Base-by-base conservation (phyloP, 2,113 vertebrate genomes). In the Tauraco erythrolophus region DNA sequence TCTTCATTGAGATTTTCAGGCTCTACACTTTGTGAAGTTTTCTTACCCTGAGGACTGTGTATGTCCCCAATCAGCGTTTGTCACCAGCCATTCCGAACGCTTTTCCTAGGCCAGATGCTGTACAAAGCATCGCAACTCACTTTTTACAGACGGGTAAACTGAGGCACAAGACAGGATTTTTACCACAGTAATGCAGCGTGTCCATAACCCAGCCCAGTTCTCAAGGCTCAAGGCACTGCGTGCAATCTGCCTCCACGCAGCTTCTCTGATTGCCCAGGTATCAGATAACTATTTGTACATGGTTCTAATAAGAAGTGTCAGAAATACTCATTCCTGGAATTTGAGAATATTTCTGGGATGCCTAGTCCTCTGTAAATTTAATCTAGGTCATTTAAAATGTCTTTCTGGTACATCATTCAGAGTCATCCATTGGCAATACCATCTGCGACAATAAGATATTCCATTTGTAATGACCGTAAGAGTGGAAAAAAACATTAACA, bases 1-100 rank as follows among this genome's bases (percentile, higher is more conserved):
- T 94, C 58, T 60, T 92, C 80, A 39, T n/a, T 37, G 74, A 95
- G 57, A 94, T 92, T 89, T 48, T 72, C 89, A 69, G 77, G n/a
- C 57, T 95, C 57, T 83, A 69, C 69, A 57, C 8, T 82, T 89
- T 10, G 57, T 61, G 78, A 95, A 72, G 53, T 14, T 69, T 78
- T 92, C 91, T 84, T 62, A n/a, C 48, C 83, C 81, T 75, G 57
- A 95, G 79, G 60, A 60, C 69, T 61, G 14, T 41, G 23, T 46
- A n/a, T 65, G 64, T 82, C 70, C 45, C 70, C 87, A 66, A 84
- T 4, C 68, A 50, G 65, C 4, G 2, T 68, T 86, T 94, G 86
- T 76, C 95, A 94, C n/a, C 46, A 85, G 51, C 37, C 77, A 72
- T 69, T 45, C 86, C 37, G 75, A 91, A 71, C 31, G 16, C 11